Evolutionary conservation across 2,888 invertebrate genomes (phyloP).

Genomic region (Laothoe populi): DNA sequence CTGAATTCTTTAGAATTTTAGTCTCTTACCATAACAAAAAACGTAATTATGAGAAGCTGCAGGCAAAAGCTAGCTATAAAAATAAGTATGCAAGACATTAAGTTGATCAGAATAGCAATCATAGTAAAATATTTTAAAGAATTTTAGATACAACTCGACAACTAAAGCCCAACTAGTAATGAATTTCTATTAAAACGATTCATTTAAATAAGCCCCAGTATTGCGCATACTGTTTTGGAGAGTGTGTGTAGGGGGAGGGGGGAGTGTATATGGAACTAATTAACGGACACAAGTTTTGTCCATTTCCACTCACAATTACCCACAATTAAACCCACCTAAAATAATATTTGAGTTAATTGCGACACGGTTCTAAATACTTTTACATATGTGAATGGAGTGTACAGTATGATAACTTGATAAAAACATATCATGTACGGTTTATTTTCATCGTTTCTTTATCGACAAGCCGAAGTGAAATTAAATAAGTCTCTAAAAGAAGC

Average conservation of each 20-base stretch:
- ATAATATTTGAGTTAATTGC: conserved; percentile 57
- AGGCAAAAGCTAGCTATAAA: too few species aligned
- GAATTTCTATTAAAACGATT: neutral
- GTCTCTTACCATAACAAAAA: too few species aligned
- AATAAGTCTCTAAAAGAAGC: too few species aligned
- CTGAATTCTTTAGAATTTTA: too few species aligned
- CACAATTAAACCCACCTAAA: conserved; percentile 57
- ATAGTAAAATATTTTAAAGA: neutral
- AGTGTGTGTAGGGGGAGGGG: neutral
- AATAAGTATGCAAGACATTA: neutral
- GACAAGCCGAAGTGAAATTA: too few species aligned
- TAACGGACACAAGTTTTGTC: conserved; percentile 43
- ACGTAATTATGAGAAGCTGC: too few species aligned
- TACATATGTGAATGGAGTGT: neutral
- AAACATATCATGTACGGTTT: neutral
- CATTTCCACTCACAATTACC: conserved; percentile 51
- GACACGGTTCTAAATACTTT: conserved; percentile 38
- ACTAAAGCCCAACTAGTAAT: conserved; percentile 3
- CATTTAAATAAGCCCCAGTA: conserved; percentile 6
- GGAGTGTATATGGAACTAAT: conserved; percentile 4
- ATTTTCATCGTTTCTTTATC: neutral
- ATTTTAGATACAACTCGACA: neutral
- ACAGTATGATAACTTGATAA: conserved; percentile 22
- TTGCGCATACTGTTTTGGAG: conserved; percentile 1
- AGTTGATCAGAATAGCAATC: neutral